Evolutionary conservation across 2,888 invertebrate species (phyloP).

Genomic region (Hylaea fasciaria): DNA sequence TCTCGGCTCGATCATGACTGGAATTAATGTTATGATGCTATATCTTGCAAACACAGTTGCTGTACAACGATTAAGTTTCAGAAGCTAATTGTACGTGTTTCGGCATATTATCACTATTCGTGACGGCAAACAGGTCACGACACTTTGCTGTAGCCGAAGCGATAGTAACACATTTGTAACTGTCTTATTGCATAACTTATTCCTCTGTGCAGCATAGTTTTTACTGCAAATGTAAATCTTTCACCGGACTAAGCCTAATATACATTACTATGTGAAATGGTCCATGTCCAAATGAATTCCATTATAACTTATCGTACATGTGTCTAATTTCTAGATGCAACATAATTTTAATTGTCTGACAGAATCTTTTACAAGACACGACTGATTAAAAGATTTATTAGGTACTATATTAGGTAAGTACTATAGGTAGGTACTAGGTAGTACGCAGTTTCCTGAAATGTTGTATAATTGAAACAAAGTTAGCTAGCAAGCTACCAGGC

Average conservation of each 20-base stretch:
- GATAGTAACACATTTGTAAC: not conserved
- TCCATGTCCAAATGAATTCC: no score
- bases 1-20: slow-evolving; percentile 51
- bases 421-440: no score
- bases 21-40: slow-evolving; percentile 57
- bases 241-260: no score
- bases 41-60: slow-evolving; percentile 40
- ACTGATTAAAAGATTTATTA: no score
- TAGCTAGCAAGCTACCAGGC: slow-evolving; percentile 6
- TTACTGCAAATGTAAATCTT: not conserved
- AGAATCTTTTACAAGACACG: no score
- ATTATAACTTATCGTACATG: no score
- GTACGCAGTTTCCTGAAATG: not conserved
- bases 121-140: slow-evolving; percentile 4
- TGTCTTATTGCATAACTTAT: not conserved
- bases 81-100: not conserved
- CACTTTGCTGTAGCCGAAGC: not conserved
- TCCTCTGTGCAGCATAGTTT: not conserved
- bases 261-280: no score
- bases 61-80: slow-evolving; percentile 25
- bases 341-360: no score
- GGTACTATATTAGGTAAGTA: no score
- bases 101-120: not conserved
- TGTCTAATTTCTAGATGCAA: no score
- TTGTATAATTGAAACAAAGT: slow-evolving; percentile 27